These are phyloP conservation scores for Amphiprion clarkii DNA, from an alignment of 2,797 vertebrate genomes.

Conservation along the genomic window DNA sequence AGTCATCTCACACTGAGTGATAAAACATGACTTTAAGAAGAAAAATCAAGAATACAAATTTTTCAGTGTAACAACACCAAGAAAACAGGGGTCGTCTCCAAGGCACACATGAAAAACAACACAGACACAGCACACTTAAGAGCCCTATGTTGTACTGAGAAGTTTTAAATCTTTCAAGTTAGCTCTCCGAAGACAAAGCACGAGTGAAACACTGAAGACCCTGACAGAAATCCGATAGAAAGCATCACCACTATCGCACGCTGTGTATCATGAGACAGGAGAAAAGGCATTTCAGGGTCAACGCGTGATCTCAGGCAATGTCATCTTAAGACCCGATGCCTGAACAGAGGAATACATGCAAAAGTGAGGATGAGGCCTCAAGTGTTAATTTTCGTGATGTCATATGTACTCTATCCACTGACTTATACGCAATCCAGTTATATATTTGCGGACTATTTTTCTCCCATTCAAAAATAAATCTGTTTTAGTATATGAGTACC, in stretches of 20 bases:
- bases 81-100: neutral
- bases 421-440: neutral
- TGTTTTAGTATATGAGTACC: too few relatives aligned
- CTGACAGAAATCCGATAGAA: neutral
- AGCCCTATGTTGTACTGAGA: neutral
- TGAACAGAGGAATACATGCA: slow-evolving; percentile 2
- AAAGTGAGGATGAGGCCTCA: neutral
- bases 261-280: slow-evolving; percentile 52
- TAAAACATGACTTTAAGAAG: neutral
- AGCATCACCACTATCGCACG: slow-evolving; percentile 6
- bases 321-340: slow-evolving; percentile 7
- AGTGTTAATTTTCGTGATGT: neutral
- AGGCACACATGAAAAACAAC: neutral
- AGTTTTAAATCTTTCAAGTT: neutral
- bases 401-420: neutral
- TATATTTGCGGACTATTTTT: neutral
- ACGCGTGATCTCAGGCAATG: slow-evolving; percentile 39
- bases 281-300: slow-evolving; percentile 23
- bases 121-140: slow-evolving; percentile 3
- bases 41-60: neutral
- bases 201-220: slow-evolving; percentile 18
- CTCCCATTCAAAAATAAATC: neutral
- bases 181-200: neutral
- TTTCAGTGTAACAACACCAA: neutral
- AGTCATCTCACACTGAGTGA: neutral